Conservation (phyloP, 2,797 vertebrate genomes). For the Sparus aurata region DNA sequence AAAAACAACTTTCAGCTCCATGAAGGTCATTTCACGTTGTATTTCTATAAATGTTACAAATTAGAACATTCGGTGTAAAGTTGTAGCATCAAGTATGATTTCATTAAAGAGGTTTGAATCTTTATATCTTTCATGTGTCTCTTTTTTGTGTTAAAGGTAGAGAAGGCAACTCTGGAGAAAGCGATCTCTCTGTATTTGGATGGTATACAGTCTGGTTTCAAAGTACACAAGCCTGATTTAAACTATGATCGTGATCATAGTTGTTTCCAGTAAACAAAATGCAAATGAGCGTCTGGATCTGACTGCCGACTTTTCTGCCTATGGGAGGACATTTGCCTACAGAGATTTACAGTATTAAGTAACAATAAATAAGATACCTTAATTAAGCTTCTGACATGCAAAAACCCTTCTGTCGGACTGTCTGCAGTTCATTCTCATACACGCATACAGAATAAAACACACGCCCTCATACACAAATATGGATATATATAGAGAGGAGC, state of each 20-base stretch:
- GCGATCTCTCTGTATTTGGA: background rate
- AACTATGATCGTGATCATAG: background rate
- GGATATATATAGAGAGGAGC: background rate
- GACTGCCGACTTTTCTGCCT: background rate
- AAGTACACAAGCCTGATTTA: background rate
- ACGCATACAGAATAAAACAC: background rate
- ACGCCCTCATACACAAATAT: background rate
- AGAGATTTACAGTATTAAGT: slow-evolving; percentile 5
- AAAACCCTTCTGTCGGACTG: background rate
- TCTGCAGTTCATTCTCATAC: background rate
- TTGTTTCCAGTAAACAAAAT: background rate
- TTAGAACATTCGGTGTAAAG: too few relatives aligned
- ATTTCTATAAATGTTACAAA: too few relatives aligned
- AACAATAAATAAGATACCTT: slow-evolving; percentile 1
- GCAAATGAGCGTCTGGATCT: background rate
- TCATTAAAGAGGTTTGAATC: too few relatives aligned
- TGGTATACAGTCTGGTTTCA: background rate
- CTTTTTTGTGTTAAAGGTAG: too few relatives aligned
- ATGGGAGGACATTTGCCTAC: slow-evolving; percentile 40
- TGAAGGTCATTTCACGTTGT: too few relatives aligned
- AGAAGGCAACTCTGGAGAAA: too few relatives aligned
- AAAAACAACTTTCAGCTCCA: too few relatives aligned
- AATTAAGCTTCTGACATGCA: slow-evolving; percentile 24
- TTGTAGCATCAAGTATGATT: too few relatives aligned
- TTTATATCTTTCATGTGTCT: too few relatives aligned